phyloP scores from a whole-genome alignment of 2,797 vertebrate genomes.

The Otolemur crassicaudatus region DNA sequence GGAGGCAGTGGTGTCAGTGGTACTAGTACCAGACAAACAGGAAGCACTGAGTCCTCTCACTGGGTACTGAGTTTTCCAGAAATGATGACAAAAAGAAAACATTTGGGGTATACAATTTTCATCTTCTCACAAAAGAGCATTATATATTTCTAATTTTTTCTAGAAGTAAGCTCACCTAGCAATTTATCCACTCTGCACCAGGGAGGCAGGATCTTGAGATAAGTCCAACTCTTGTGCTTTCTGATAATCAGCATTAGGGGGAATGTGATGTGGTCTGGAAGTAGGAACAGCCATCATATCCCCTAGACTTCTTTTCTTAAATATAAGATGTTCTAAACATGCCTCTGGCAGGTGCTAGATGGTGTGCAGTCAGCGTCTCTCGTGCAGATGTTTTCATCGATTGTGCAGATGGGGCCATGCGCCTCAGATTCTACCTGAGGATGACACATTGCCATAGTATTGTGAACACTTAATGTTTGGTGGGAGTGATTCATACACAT shows the following conservation, averaged over 20 bases:
- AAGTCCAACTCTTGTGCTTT: background rate
- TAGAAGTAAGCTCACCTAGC: background rate
- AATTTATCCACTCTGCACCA: background rate
- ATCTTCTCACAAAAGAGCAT: background rate
- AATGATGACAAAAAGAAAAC: background rate
- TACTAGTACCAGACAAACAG: background rate
- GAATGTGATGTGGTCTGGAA: background rate
- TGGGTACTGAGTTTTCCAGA: background rate
- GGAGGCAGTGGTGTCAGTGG: background rate
- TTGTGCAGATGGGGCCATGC: background rate
- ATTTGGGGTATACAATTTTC: background rate
- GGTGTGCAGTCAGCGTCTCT: background rate
- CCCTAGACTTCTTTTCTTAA: background rate
- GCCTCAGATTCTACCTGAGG: background rate
- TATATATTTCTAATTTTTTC: background rate
- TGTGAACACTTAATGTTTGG: slow-evolving; percentile 16
- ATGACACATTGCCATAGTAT: background rate
- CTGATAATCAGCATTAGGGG: background rate
- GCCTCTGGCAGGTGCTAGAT: background rate
- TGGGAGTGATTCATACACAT: background rate
- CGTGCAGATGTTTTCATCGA: background rate
- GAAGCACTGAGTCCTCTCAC: background rate
- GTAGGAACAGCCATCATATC: background rate
- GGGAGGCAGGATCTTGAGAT: background rate
- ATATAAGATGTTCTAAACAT: background rate